A percentile compares a stretch with the other conserved stretches of the same genome.
phyloP scores from a whole-genome alignment of 2,888 invertebrate genomes.

The Campoletis raptor region DNA sequence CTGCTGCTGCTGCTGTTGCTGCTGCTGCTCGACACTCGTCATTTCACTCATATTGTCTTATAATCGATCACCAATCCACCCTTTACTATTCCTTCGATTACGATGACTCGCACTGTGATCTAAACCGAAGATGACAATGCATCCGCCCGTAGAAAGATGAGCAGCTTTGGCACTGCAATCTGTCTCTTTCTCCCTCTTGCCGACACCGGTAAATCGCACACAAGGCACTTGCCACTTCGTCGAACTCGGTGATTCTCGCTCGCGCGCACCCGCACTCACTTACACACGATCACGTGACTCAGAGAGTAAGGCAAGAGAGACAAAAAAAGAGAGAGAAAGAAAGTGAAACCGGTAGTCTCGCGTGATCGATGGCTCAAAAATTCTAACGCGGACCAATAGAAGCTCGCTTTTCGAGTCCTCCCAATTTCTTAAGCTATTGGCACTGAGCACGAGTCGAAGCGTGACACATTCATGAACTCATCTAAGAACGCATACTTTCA shows the following conservation, averaged over 20 bases:
- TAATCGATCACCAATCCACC: slow-evolving; percentile 23
- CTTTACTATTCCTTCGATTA: slow-evolving; percentile 22
- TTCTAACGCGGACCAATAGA: slow-evolving; percentile 10
- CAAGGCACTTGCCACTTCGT: slow-evolving; percentile 54
- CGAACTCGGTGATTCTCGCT: slow-evolving; percentile 18
- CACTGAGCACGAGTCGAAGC: slow-evolving; percentile 37
- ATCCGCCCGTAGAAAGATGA: not conserved
- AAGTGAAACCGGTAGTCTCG: slow-evolving; percentile 48
- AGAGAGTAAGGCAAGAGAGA: slow-evolving; percentile 20
- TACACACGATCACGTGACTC: slow-evolving; percentile 35
- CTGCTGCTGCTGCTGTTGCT: slow-evolving; percentile 86
- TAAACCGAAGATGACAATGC: not conserved
- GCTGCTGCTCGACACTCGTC: slow-evolving; percentile 84
- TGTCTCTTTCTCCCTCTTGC: slow-evolving; percentile 31
- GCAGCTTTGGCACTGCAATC: slow-evolving; percentile 11
- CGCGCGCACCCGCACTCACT: slow-evolving; percentile 31
- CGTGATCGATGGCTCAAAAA: slow-evolving; percentile 25
- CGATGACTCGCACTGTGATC: slow-evolving; percentile 23
- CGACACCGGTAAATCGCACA: slow-evolving; percentile 62
- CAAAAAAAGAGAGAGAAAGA: slow-evolving; percentile 2
- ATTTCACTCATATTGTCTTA: slow-evolving; percentile 82
- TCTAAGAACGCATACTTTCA: slow-evolving; percentile 19
- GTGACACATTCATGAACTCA: slow-evolving; percentile 24
- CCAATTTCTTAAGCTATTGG: slow-evolving; percentile 17
- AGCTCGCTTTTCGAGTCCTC: not conserved